Percentiles rank a stretch among this genome's conserved stretches.
phyloP scores from a whole-genome alignment of 2,888 invertebrate species.

The Gandaritis pyraliata region DNA sequence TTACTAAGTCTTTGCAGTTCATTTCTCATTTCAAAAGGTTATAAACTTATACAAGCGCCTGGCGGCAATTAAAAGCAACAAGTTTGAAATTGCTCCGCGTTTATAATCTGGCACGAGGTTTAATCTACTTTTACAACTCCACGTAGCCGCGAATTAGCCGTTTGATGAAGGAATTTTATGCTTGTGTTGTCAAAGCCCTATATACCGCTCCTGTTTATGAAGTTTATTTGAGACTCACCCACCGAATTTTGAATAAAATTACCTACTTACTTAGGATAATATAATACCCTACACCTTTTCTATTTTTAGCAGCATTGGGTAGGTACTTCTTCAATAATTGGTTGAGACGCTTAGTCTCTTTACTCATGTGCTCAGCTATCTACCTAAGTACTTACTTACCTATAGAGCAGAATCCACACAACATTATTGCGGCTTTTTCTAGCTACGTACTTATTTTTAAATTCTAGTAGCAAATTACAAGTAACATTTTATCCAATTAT shows the following conservation, averaged over 20 bases:
- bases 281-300: not conserved
- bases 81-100: conserved; percentile 44
- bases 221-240: conserved; percentile 7
- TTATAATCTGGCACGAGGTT: conserved; percentile 44
- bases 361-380: too few species aligned
- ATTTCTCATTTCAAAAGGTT: conserved; percentile 9
- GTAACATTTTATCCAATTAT: conserved; percentile 5
- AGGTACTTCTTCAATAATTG: too few species aligned
- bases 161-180: conserved; percentile 40
- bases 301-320: not conserved
- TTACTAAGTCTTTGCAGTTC: not conserved
- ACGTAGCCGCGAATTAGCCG: conserved; percentile 35
- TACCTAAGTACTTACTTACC: too few species aligned
- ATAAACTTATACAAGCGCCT: conserved; percentile 46
- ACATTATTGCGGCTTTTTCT: too few species aligned
- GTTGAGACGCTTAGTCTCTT: too few species aligned
- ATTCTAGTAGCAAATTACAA: not conserved
- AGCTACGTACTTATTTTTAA: too few species aligned
- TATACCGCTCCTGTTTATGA: conserved; percentile 22
- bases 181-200: conserved; percentile 33
- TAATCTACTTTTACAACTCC: conserved; percentile 44
- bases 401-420: too few species aligned
- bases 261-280: too few species aligned
- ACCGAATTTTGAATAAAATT: conserved; percentile 1
- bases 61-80: conserved; percentile 47